A percentile compares a stretch with the other conserved stretches of the same genome.
phyloP scores from a whole-genome alignment of 2,113 vertebrate genomes.

The Pardalotus punctatus region DNA sequence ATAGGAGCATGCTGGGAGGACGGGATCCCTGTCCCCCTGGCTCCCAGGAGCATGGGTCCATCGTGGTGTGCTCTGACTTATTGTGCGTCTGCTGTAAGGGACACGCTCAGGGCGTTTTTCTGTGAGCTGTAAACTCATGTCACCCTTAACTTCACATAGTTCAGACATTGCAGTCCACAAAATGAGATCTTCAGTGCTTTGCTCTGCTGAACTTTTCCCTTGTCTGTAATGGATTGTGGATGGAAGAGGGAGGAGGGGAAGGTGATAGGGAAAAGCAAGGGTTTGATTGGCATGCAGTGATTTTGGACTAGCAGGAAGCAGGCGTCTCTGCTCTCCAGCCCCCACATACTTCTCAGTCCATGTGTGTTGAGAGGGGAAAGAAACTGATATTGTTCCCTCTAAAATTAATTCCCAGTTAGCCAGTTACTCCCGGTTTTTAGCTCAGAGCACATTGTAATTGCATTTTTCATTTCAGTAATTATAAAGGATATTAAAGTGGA shows the following conservation, averaged over 20 bases:
- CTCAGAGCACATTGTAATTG: constrained; percentile 49
- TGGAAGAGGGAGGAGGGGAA: not conserved
- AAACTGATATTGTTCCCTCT: constrained; percentile 30
- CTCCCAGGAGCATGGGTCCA: not conserved
- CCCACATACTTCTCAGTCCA: not conserved
- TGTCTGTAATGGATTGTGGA: not conserved
- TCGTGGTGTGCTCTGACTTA: not conserved
- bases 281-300: constrained; percentile 16
- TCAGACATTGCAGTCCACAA: not conserved
- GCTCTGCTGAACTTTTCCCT: not conserved
- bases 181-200: not conserved
- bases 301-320: constrained; percentile 25
- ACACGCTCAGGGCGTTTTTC: fast-evolving
- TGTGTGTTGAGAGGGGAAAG: constrained; percentile 19
- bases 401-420: constrained; percentile 68
- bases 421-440: constrained; percentile 61
- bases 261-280: not conserved
- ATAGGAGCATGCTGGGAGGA: fast-evolving
- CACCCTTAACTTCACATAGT: not conserved
- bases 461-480: constrained; percentile 65
- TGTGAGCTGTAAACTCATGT: not conserved
- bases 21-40: fast-evolving
- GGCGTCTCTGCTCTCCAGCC: not conserved
- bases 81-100: fast-evolving
- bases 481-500: constrained; percentile 61